These are phyloP conservation scores for Phengaris alcon DNA, from an alignment of 2,888 invertebrate genomes.

Conservation along the genomic window DNA sequence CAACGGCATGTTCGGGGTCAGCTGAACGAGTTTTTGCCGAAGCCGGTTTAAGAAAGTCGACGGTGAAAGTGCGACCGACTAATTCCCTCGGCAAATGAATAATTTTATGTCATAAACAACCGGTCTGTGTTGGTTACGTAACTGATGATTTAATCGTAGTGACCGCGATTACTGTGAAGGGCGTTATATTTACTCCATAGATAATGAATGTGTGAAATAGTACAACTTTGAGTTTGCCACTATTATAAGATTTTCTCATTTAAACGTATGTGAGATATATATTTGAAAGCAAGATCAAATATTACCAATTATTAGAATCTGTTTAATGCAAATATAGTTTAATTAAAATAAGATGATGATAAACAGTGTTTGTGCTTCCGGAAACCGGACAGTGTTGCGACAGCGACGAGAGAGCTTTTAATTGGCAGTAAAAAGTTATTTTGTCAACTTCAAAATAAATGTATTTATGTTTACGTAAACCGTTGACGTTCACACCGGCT, in stretches of 20 bases:
- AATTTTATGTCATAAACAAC: constrained; percentile 68
- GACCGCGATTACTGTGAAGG: constrained; percentile 52
- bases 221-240: no score
- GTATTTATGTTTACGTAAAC: constrained; percentile 6
- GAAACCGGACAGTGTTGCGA: constrained; percentile 13
- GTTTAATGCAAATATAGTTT: not conserved
- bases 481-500: not conserved
- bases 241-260: not conserved
- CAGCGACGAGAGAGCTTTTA: constrained; percentile 21
- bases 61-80: constrained; percentile 70
- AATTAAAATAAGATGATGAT: constrained; percentile 8
- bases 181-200: constrained; percentile 43
- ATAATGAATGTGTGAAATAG: not conserved
- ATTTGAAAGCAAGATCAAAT: not conserved
- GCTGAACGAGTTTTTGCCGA: constrained; percentile 53
- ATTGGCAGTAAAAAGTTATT: constrained; percentile 21
- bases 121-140: constrained; percentile 51
- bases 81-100: constrained; percentile 65
- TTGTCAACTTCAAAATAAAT: constrained; percentile 15
- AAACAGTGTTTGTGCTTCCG: constrained; percentile 8
- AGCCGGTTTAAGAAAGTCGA: constrained; percentile 61
- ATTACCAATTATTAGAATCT: not conserved
- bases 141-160: constrained; percentile 47
- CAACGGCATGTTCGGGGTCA: constrained; percentile 63
- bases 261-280: not conserved